Evolutionary conservation across 2,888 invertebrate species (phyloP).

Genomic region (Venusia cambrica): DNA sequence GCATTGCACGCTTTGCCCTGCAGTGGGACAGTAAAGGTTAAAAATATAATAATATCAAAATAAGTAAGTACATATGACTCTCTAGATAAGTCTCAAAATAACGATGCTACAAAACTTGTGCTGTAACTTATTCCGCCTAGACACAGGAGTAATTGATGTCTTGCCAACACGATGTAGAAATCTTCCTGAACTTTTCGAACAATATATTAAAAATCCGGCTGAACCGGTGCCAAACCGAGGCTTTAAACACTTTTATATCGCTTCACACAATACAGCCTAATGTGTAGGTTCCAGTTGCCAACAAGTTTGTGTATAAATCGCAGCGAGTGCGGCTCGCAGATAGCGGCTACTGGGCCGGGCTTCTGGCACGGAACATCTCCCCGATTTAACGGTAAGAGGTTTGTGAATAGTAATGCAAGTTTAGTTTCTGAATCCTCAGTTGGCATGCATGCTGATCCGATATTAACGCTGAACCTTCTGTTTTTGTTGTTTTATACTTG

Average conservation of each 20-base stretch:
- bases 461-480: constrained; percentile 1
- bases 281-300: constrained; percentile 28
- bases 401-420: constrained; percentile 18
- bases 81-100: too few species aligned
- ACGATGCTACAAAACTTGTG: not conserved
- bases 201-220: constrained; percentile 26
- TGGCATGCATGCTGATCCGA: constrained; percentile 9
- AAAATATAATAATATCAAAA: too few species aligned
- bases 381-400: constrained; percentile 23
- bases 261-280: constrained; percentile 29
- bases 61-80: too few species aligned
- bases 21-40: too few species aligned
- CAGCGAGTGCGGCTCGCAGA: constrained; percentile 25
- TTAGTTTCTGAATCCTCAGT: constrained; percentile 13
- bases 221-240: constrained; percentile 27
- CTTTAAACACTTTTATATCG: constrained; percentile 33
- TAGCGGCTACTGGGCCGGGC: constrained; percentile 18
- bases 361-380: constrained; percentile 20
- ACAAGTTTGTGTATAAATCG: constrained; percentile 28
- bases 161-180: constrained; percentile 23
- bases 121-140: constrained; percentile 3
- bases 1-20: too few species aligned
- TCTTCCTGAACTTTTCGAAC: constrained; percentile 21
- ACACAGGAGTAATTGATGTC: constrained; percentile 19
- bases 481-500: too few species aligned